A percentile compares a stretch with the other conserved stretches of the same genome.
Conservation (phyloP, 2,888 invertebrate genomes). For the Eupithecia vulgata region DNA sequence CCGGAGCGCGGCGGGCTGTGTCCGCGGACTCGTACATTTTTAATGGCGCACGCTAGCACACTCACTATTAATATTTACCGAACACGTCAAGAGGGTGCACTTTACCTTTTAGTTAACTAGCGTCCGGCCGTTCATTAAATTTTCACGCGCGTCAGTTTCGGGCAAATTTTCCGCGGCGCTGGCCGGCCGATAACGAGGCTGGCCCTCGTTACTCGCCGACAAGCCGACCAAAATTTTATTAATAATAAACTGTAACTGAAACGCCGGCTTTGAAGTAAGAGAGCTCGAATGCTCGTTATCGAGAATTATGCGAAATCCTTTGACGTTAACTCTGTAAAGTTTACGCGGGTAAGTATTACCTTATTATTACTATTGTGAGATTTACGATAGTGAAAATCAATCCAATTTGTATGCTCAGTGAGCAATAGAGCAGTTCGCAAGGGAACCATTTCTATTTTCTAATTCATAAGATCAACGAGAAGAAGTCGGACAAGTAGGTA, state of each 20-base stretch:
- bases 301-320: conserved; percentile 80
- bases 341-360: conserved; percentile 43
- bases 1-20: conserved; percentile 56
- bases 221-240: conserved; percentile 80
- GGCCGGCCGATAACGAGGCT: conserved; percentile 75
- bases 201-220: conserved; percentile 70
- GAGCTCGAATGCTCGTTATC: conserved; percentile 80
- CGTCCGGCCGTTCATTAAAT: conserved; percentile 85
- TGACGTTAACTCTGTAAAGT: conserved; percentile 61
- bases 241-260: conserved; percentile 83
- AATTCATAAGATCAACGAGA: neutral
- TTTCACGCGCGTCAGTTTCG: conserved; percentile 85
- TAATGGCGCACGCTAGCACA: conserved; percentile 81
- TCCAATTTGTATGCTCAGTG: neutral
- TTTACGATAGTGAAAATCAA: conserved; percentile 9
- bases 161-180: conserved; percentile 83
- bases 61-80: conserved; percentile 84
- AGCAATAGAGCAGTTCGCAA: neutral
- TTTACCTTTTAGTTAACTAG: conserved; percentile 85
- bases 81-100: conserved; percentile 85
- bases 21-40: conserved; percentile 83
- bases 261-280: conserved; percentile 80
- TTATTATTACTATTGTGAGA: conserved; percentile 40
- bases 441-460: neutral
- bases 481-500: neutral